Conservation (phyloP, 2,113 vertebrate species). For the Coptodon bakossiorum region DNA sequence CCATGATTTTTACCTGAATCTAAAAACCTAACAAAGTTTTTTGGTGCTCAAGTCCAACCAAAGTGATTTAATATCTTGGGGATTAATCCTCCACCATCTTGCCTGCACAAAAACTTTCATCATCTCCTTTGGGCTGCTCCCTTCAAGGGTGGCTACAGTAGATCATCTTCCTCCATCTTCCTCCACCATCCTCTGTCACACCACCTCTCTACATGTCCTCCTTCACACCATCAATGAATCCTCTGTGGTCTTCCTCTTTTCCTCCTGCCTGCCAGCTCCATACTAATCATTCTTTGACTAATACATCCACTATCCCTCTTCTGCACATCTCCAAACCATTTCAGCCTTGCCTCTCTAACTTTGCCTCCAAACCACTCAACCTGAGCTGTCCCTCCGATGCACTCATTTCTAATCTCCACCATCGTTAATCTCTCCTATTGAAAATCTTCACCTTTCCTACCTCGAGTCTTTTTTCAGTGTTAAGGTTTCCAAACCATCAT, state of each 20-base stretch:
- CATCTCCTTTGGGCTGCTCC: not conserved
- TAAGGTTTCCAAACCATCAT: not conserved
- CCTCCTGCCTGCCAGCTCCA: not conserved
- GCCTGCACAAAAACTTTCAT: accelerated
- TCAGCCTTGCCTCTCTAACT: not conserved
- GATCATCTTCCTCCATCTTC: not conserved
- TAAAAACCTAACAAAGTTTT: not conserved
- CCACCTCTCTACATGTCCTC: not conserved
- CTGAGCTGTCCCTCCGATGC: not conserved
- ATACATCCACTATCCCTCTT: not conserved
- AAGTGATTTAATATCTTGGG: not conserved
- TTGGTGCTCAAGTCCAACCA: not conserved
- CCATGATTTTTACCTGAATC: not conserved
- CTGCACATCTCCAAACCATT: not conserved
- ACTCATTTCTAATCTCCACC: not conserved
- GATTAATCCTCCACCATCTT: not conserved
- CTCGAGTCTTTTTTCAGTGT: not conserved
- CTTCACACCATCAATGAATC: not conserved
- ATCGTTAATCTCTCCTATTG: not conserved
- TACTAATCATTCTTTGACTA: not conserved
- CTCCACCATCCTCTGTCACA: not conserved
- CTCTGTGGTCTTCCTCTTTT: not conserved
- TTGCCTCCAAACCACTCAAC: not conserved
- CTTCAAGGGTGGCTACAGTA: not conserved
- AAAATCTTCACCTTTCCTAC: not conserved